Base-by-base conservation (phyloP, 2,797 vertebrate species). In the Cryptoprocta ferox region DNA sequence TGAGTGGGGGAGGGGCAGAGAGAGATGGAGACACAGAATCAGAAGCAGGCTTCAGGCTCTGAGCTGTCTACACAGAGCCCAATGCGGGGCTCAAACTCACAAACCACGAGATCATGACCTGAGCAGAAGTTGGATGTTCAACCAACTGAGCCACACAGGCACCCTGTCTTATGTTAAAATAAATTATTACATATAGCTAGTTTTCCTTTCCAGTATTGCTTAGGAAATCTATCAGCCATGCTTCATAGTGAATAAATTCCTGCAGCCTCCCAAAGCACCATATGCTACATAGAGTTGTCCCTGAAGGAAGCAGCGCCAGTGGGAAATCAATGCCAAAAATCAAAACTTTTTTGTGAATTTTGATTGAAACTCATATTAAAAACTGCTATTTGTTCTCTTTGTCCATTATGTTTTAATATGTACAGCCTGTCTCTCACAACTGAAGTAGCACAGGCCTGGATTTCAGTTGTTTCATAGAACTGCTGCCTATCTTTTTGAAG, bases 291-390 rank as follows among this genome's bases (percentile, higher is more conserved):
- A 73, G 39, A 89, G 84, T 28, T 87, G 15, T n/a, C 37, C 53
- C 18, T 89, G 32, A 75, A 35, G 78, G 7, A 90, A 92, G 37
- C 21, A 95, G 65, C 61, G 89, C 35, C 42, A 45, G 42, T 68
- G 56, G 24, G n/a, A 83, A 87, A 95, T 59, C 66, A 56, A 45
- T 50, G 32, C 18, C 79, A 79, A 94, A 82, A 83, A 96, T 61
- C 11, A 92, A 81, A 86, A 80, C 26, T 66, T 92, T n/a, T 59
- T 42, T 79, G 35, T 82, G 56, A 93, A 96, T 68, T 94, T 90
- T 81, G n/a, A 66, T 13, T 66, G 13, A 88, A 26, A 1, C 18
- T 87, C 45, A 53, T 50, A 50, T 90, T 83, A 50, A 84, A 84
- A 93, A 70, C 45, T 56, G 45, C 19, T 81, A 11, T 42, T 24